Conservation (phyloP, 2,113 vertebrate species). For the Phrynosoma platyrhinos region DNA sequence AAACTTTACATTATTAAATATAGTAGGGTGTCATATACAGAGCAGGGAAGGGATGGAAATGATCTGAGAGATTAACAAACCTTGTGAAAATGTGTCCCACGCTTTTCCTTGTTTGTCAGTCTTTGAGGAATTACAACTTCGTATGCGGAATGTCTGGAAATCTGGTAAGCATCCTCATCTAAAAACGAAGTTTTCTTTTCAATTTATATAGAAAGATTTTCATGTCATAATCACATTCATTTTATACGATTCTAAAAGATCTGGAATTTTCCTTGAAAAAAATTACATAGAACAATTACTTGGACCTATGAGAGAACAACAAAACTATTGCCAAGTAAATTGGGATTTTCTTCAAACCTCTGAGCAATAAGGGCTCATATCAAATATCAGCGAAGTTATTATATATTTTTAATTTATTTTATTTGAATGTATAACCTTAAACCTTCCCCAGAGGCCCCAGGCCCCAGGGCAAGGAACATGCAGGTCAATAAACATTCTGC, state of each 20-base stretch:
- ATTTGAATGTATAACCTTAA: no score
- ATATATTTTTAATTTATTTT: no score
- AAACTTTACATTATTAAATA: not conserved
- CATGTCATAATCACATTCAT: not conserved
- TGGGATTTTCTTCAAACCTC: not conserved
- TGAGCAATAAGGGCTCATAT: not conserved
- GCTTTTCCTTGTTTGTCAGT: slow-evolving; percentile 44
- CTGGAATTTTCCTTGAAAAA: not conserved
- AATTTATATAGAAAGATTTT: not conserved
- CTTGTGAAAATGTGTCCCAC: slow-evolving; percentile 39
- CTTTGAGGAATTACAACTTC: slow-evolving; percentile 63
- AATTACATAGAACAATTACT: not conserved
- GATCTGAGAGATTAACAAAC: slow-evolving; percentile 55
- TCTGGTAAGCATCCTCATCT: slow-evolving; percentile 53
- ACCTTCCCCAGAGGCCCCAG: no score
- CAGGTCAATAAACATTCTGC: no score
- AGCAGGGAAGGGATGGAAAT: not conserved
- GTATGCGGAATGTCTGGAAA: slow-evolving; percentile 42
- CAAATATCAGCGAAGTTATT: not conserved
- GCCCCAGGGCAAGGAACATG: no score
- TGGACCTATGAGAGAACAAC: not conserved
- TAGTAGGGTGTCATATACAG: not conserved
- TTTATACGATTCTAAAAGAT: not conserved
- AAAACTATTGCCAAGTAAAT: not conserved
- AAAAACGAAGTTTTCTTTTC: slow-evolving; percentile 28